Evolutionary conservation across 2,888 invertebrate genomes (phyloP).

Genomic region (Acronicta aceris): DNA sequence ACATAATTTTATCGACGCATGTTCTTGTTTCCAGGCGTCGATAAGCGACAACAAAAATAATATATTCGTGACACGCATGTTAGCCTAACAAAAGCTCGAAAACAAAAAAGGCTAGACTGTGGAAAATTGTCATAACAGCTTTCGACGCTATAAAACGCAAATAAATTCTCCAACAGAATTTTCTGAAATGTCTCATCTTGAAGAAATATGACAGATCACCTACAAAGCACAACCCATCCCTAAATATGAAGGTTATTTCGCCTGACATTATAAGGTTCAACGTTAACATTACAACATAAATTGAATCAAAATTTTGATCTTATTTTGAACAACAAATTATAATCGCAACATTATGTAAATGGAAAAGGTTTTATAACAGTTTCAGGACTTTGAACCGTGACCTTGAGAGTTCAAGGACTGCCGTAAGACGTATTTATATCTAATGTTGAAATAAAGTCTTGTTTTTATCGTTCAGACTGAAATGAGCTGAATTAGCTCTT

Average conservation of each 20-base stretch:
- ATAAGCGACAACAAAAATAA: too few species aligned
- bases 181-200: too few species aligned
- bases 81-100: too few species aligned
- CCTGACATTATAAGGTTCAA: neutral
- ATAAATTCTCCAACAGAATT: too few species aligned
- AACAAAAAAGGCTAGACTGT: too few species aligned
- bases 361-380: conserved; percentile 40
- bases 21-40: too few species aligned
- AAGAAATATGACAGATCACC: conserved; percentile 2
- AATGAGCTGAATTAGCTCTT: conserved; percentile 1
- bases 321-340: conserved; percentile 50
- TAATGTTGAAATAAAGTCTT: conserved; percentile 6
- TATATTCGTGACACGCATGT: too few species aligned
- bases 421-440: conserved; percentile 3
- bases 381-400: conserved; percentile 38
- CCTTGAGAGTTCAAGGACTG: conserved; percentile 29
- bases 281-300: conserved; percentile 39
- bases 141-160: too few species aligned
- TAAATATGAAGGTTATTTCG: conserved; percentile 28
- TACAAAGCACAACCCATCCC: neutral
- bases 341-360: conserved; percentile 48
- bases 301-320: conserved; percentile 39
- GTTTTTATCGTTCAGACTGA: neutral
- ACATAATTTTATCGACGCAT: too few species aligned
- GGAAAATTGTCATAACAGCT: too few species aligned